Percentiles rank a stretch among this genome's conserved stretches.
Conservation (phyloP, 2,888 invertebrate species). For the Spialia ferax region DNA sequence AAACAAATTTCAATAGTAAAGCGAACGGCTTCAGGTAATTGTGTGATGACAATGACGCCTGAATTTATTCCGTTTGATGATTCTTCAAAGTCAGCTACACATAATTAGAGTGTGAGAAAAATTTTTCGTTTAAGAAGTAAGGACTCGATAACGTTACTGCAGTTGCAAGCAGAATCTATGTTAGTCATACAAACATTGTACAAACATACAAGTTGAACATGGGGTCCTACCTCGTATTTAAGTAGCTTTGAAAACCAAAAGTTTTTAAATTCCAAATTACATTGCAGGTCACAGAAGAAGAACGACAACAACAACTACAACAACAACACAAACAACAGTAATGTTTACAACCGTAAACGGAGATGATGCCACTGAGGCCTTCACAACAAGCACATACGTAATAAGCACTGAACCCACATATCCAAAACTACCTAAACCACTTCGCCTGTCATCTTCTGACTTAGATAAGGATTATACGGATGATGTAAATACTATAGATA, state of each 20-base stretch:
- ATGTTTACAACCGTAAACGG: constrained; percentile 59
- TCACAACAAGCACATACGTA: constrained; percentile 61
- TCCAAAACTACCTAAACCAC: constrained; percentile 74
- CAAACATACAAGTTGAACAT: no score
- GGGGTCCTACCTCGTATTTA: no score
- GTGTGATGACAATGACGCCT: no score
- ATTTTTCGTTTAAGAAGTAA: no score
- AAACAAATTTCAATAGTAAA: no score
- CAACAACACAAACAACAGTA: constrained; percentile 65
- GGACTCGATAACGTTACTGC: no score
- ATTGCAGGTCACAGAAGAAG: constrained; percentile 79
- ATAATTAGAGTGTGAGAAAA: no score
- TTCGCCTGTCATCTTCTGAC: constrained; percentile 62
- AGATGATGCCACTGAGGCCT: constrained; percentile 64
- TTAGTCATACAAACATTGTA: no score
- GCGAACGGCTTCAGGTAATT: no score
- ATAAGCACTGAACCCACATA: constrained; percentile 59
- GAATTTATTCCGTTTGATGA: no score
- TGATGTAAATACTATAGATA: constrained; percentile 75
- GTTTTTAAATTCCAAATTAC: neutral
- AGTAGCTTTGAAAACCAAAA: neutral
- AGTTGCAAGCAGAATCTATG: no score
- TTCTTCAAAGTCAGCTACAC: no score
- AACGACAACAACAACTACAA: constrained; percentile 66
- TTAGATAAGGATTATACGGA: constrained; percentile 69